Evolutionary conservation across 2,113 vertebrate species (phyloP).

Genomic region (Leptodactylus fuscus): DNA sequence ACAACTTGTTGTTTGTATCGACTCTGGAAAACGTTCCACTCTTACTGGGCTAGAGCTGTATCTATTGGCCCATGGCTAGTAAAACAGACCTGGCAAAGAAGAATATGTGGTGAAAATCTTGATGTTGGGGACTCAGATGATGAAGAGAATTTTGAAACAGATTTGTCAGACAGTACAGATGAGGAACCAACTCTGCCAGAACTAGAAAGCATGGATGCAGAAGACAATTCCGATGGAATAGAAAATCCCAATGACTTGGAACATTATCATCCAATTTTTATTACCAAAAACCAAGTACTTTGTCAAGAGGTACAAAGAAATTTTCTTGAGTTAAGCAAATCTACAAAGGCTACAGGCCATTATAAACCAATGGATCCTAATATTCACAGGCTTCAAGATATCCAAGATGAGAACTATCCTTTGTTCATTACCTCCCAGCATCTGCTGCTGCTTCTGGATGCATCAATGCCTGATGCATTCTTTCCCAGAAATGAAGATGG

Average conservation of each 20-base stretch:
- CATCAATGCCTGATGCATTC: constrained; percentile 78
- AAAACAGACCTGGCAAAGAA: constrained; percentile 70
- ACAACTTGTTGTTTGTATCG: constrained; percentile 82
- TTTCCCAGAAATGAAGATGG: constrained; percentile 82
- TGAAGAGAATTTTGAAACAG: constrained; percentile 62
- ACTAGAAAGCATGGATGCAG: constrained; percentile 36
- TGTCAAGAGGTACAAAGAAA: constrained; percentile 81
- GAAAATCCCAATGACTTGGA: constrained; percentile 64
- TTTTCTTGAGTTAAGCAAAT: constrained; percentile 81
- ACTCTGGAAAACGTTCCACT: constrained; percentile 80
- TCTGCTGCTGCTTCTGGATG: constrained; percentile 77
- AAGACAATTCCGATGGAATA: constrained; percentile 46
- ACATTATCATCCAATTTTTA: constrained; percentile 79
- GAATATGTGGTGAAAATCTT: constrained; percentile 51
- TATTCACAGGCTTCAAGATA: constrained; percentile 76
- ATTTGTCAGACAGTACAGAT: constrained; percentile 46
- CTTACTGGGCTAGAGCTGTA: constrained; percentile 75
- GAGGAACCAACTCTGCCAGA: constrained; percentile 51
- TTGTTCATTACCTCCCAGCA: constrained; percentile 81
- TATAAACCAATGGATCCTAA: constrained; percentile 74
- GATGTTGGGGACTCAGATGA: constrained; percentile 27
- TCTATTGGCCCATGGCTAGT: constrained; percentile 73
- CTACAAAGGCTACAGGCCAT: constrained; percentile 75
- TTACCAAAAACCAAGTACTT: constrained; percentile 83
- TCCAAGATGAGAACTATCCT: constrained; percentile 79